Evolutionary conservation across 2,888 invertebrate species (phyloP).

Genomic region (Cryptocheilus praepositus): DNA sequence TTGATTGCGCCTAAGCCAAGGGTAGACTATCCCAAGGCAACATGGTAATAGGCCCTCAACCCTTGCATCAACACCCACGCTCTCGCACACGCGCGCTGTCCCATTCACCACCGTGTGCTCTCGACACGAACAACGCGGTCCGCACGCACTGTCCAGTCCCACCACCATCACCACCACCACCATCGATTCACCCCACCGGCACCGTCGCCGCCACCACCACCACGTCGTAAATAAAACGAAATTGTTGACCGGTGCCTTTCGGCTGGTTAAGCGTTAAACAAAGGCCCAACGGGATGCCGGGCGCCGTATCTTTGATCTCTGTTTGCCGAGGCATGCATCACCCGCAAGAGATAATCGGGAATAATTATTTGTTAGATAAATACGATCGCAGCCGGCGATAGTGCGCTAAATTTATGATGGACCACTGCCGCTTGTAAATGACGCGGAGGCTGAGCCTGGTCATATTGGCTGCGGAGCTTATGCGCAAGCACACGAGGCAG

Average conservation of each 20-base stretch:
- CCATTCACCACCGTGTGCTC: conserved; percentile 1
- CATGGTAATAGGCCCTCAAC: conserved; percentile 68
- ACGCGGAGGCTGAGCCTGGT: conserved; percentile 34
- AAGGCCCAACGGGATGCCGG: conserved; percentile 64
- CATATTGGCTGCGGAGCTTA: too few relatives aligned
- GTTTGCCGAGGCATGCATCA: conserved; percentile 69
- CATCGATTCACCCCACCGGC: conserved; percentile 16
- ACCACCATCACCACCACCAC: conserved; percentile 5
- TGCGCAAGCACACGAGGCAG: conserved; percentile 2
- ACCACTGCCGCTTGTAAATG: conserved; percentile 62
- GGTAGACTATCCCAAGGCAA: conserved; percentile 58
- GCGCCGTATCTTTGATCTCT: conserved; percentile 68
- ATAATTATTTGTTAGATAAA: conserved; percentile 74
- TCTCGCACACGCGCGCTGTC: conserved; percentile 15
- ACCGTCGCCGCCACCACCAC: conserved; percentile 39
- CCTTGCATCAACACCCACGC: conserved; percentile 67
- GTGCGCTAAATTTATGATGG: conserved; percentile 62
- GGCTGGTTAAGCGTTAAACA: conserved; percentile 64
- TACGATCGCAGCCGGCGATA: conserved; percentile 67
- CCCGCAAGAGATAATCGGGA: conserved; percentile 68
- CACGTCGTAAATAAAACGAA: conserved; percentile 71
- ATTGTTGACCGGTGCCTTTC: conserved; percentile 66
- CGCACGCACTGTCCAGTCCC: neutral
- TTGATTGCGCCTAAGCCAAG: conserved; percentile 65
- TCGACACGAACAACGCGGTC: conserved; percentile 13